These are phyloP conservation scores for Periophthalmus modestus DNA, from an alignment of 2,113 vertebrate species.

Conservation along the genomic window DNA sequence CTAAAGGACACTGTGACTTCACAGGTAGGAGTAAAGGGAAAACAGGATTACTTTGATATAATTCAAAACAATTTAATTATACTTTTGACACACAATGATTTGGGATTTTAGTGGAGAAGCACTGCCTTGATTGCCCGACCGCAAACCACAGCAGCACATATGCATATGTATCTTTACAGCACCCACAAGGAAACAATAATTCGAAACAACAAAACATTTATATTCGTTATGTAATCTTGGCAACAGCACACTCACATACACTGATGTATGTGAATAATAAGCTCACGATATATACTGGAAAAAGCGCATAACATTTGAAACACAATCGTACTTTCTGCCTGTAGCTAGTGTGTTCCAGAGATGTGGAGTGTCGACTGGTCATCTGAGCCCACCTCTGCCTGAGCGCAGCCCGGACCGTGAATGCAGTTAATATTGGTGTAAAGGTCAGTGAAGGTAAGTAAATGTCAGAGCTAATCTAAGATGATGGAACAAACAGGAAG, in stretches of 20 bases:
- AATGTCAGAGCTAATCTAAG: conserved; percentile 52
- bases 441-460: conserved; percentile 46
- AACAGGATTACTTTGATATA: too few species aligned
- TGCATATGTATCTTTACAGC: background rate
- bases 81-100: too few species aligned
- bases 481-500: conserved; percentile 27
- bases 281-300: background rate
- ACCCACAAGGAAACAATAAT: background rate
- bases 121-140: too few species aligned
- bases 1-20: too few species aligned
- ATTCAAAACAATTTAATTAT: too few species aligned
- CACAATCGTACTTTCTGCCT: background rate
- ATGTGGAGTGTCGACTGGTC: background rate
- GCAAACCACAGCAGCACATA: background rate
- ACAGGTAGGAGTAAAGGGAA: too few species aligned
- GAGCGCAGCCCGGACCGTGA: conserved; percentile 1
- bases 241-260: too few species aligned
- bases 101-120: too few species aligned
- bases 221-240: background rate
- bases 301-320: background rate
- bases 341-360: background rate
- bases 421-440: conserved; percentile 27
- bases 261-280: too few species aligned
- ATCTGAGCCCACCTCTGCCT: conserved; percentile 23
- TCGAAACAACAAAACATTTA: background rate